phyloP scores from a whole-genome alignment of 1,140 invertebrate genomes.

The Drosophila nigrodunni region DNA sequence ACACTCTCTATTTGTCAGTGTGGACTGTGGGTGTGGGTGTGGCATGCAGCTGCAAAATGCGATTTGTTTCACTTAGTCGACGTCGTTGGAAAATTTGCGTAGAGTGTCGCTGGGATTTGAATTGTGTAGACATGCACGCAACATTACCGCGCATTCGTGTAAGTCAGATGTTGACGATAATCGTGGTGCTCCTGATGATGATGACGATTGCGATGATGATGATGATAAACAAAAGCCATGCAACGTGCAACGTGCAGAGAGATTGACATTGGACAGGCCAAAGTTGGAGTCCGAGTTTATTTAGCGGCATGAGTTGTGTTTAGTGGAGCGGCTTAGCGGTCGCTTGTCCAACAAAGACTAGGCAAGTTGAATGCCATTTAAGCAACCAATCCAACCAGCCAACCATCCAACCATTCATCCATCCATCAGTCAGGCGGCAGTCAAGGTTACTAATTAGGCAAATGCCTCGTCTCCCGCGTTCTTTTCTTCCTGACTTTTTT shows the following conservation, averaged over 20 bases:
- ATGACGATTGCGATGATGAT: neutral
- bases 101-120: conserved; percentile 66
- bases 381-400: conserved; percentile 6
- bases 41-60: conserved; percentile 52
- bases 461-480: conserved; percentile 16
- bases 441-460: conserved; percentile 79
- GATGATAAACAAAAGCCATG: conserved; percentile 44
- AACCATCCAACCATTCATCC: conserved; percentile 32
- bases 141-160: conserved; percentile 71
- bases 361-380: conserved; percentile 50
- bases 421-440: conserved; percentile 48
- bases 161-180: conserved; percentile 35
- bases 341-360: conserved; percentile 29
- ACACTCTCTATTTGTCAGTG: neutral
- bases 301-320: conserved; percentile 34
- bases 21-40: conserved; percentile 1
- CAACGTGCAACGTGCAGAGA: conserved; percentile 14
- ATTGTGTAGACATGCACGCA: conserved; percentile 81
- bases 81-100: conserved; percentile 62
- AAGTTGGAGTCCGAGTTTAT: neutral
- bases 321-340: conserved; percentile 32
- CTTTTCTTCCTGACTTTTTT: too few species aligned
- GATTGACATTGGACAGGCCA: conserved; percentile 9
- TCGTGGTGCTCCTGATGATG: neutral
- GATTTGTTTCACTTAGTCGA: conserved; percentile 75